These are phyloP conservation scores for Sipha maydis DNA, from an alignment of 2,888 invertebrate genomes.

Conservation along the genomic window DNA sequence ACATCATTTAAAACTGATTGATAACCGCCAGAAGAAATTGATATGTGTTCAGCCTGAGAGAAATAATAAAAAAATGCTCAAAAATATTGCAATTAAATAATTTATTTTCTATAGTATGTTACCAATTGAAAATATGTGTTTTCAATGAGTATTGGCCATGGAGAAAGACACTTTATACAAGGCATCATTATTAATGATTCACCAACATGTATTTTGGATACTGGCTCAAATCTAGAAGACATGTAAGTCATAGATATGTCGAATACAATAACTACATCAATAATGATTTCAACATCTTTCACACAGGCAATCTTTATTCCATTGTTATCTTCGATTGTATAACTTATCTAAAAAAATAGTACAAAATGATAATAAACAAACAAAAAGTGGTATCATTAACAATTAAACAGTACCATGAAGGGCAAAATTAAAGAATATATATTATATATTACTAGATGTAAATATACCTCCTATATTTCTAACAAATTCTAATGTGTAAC, in stretches of 20 bases:
- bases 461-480: no score
- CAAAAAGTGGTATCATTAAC: no score
- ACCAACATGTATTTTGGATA: constrained; percentile 75
- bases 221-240: constrained; percentile 74
- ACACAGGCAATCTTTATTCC: constrained; percentile 69
- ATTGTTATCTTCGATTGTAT: constrained; percentile 66
- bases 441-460: no score
- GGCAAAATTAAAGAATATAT: no score
- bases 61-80: constrained; percentile 52
- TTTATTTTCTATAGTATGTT: constrained; percentile 64
- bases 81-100: constrained; percentile 67
- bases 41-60: constrained; percentile 66
- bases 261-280: constrained; percentile 77
- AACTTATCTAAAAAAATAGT: constrained; percentile 66
- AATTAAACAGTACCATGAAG: no score
- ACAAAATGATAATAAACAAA: no score
- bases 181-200: constrained; percentile 79
- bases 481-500: no score
- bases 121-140: constrained; percentile 63
- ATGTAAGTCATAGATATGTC: constrained; percentile 76
- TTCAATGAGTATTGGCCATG: constrained; percentile 72
- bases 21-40: constrained; percentile 65
- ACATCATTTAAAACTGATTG: constrained; percentile 68
- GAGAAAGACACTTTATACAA: constrained; percentile 76
- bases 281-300: constrained; percentile 67